phyloP scores from a whole-genome alignment of 1,140 invertebrate species.

The Procambarus clarkii region DNA sequence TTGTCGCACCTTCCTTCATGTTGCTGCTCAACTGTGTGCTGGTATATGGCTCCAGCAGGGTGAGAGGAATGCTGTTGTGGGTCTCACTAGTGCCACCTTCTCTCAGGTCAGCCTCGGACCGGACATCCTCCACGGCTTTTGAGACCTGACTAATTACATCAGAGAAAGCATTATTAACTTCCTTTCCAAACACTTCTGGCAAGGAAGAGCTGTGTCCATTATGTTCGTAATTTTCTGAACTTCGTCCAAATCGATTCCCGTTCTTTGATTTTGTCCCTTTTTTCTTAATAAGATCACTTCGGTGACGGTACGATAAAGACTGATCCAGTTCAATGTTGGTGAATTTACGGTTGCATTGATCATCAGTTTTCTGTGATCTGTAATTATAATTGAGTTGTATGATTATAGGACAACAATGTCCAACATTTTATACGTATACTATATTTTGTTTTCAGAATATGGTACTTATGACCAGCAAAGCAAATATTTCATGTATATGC shows the following conservation, averaged over 20 bases:
- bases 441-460: not conserved
- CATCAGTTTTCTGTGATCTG: slow-evolving; percentile 42
- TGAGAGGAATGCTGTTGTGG: not conserved
- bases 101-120: not conserved
- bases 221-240: not conserved
- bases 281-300: not conserved
- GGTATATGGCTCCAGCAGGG: not conserved
- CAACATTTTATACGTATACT: not conserved
- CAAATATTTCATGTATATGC: not conserved
- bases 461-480: not conserved
- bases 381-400: not conserved
- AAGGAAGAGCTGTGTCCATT: not conserved
- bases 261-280: not conserved
- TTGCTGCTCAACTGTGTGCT: not conserved
- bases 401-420: not conserved
- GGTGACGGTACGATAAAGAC: not conserved
- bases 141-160: slow-evolving; percentile 40
- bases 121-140: slow-evolving; percentile 40
- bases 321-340: slow-evolving; percentile 30
- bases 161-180: slow-evolving; percentile 26
- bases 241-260: not conserved
- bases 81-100: not conserved
- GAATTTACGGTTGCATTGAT: slow-evolving; percentile 40
- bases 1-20: not conserved
- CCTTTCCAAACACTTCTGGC: not conserved